Evolutionary conservation across 2,113 vertebrate species (phyloP).

Genomic region (Anguilla japonica): DNA sequence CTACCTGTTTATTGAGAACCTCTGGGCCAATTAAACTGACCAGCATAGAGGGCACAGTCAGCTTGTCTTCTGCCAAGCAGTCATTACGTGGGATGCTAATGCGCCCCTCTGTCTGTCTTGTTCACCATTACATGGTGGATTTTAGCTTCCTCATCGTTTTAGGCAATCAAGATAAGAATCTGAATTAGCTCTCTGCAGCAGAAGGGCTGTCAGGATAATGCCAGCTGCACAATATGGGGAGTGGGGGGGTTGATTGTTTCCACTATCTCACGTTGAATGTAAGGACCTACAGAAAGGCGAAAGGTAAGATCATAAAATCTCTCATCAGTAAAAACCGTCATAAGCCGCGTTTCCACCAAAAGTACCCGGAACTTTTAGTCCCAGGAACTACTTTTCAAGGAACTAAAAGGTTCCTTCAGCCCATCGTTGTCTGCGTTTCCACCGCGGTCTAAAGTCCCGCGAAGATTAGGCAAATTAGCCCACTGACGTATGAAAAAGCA

Average conservation of each 20-base stretch:
- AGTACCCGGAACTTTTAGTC: no score
- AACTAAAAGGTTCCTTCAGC: no score
- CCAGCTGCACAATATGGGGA: slow-evolving; percentile 59
- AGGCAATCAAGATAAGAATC: slow-evolving; percentile 70
- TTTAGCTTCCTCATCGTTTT: slow-evolving; percentile 52
- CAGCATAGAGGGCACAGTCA: neutral
- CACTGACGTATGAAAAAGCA: no score
- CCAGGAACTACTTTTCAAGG: no score
- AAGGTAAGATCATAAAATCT: neutral
- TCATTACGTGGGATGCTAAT: slow-evolving; percentile 56
- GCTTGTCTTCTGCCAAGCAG: slow-evolving; percentile 8
- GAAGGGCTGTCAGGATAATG: slow-evolving; percentile 61
- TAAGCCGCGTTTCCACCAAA: no score
- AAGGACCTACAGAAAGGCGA: neutral
- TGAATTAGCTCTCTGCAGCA: slow-evolving; percentile 66
- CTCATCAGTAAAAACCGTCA: neutral
- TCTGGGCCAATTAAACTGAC: slow-evolving; percentile 9
- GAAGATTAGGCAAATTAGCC: no score
- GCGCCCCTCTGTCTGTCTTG: slow-evolving; percentile 57
- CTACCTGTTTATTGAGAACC: neutral
- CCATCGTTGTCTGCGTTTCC: no score
- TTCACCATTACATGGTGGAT: slow-evolving; percentile 52
- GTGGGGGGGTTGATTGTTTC: slow-evolving; percentile 59
- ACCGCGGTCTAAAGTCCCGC: no score
- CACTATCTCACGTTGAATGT: slow-evolving; percentile 15